phyloP scores from a whole-genome alignment of 2,888 invertebrate species.

The Dysmachus trigonus region DNA sequence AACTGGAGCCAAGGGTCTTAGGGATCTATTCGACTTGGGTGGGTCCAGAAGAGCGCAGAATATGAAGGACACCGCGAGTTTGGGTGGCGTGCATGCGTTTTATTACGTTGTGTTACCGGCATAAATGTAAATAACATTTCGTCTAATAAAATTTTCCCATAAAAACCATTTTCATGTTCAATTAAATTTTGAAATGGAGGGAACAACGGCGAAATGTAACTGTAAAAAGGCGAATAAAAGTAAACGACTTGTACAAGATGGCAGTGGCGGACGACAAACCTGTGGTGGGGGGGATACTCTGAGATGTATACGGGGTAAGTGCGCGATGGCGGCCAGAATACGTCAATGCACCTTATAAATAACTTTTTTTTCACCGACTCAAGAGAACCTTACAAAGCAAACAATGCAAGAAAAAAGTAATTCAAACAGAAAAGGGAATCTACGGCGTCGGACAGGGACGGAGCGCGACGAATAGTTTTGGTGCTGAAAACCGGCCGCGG shows the following conservation, averaged over 20 bases:
- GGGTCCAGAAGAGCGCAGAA: neutral
- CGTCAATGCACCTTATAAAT: slow-evolving; percentile 36
- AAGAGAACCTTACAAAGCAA: neutral
- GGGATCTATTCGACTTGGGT: neutral
- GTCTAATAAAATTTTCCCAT: slow-evolving; percentile 42
- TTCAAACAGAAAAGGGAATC: slow-evolving; percentile 26
- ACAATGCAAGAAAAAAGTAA: neutral
- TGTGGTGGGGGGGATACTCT: neutral
- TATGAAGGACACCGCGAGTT: neutral
- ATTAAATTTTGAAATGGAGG: slow-evolving; percentile 41
- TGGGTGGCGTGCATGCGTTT: neutral
- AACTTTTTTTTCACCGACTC: slow-evolving; percentile 16
- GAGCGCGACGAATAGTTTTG: neutral
- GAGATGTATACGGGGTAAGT: neutral
- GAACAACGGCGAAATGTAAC: slow-evolving; percentile 18
- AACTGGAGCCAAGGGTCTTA: neutral
- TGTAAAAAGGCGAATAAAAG: slow-evolving; percentile 23
- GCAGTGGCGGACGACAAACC: neutral
- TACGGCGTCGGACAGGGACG: neutral
- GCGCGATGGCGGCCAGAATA: neutral
- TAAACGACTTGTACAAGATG: neutral
- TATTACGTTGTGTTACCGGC: neutral
- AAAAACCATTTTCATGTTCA: slow-evolving; percentile 46
- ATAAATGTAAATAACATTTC: slow-evolving; percentile 36
- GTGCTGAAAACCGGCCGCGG: neutral